phyloP scores from a whole-genome alignment of 2,888 invertebrate species.

The Doris montereyensis region DNA sequence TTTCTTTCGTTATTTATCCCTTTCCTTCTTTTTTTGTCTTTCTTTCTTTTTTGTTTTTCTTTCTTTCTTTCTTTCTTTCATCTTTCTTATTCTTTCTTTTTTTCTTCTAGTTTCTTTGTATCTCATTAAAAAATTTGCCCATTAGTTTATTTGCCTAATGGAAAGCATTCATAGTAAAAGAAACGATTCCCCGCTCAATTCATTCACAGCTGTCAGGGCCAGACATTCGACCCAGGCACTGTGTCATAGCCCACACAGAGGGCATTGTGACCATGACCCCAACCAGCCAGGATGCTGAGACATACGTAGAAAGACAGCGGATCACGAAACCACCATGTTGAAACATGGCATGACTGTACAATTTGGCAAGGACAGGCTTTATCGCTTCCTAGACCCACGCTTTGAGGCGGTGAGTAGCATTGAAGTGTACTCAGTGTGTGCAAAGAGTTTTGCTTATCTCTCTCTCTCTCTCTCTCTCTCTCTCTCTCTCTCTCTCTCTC shows the following conservation, averaged over 20 bases:
- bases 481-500: no score
- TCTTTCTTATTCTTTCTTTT: background rate
- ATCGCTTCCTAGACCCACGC: constrained; percentile 75
- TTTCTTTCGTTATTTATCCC: background rate
- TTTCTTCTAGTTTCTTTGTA: background rate
- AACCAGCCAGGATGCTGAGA: constrained; percentile 91
- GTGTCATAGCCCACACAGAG: constrained; percentile 91
- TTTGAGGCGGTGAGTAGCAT: constrained; percentile 59
- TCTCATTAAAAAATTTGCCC: no score
- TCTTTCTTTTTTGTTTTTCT: background rate
- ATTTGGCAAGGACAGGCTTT: constrained; percentile 75
- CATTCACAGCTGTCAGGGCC: constrained; percentile 82
- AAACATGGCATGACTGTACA: constrained; percentile 76
- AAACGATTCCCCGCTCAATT: no score
- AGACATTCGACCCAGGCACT: constrained; percentile 94
- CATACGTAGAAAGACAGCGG: constrained; percentile 93
- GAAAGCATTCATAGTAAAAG: no score
- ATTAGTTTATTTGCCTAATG: no score
- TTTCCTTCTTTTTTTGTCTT: background rate
- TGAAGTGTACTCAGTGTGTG: no score
- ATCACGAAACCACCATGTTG: constrained; percentile 92
- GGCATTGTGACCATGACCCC: constrained; percentile 96
- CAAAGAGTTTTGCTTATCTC: no score
- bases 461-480: no score
- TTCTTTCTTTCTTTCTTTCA: background rate